Conservation (phyloP, 2,888 invertebrate genomes). For the Anthophora plumipes region DNA sequence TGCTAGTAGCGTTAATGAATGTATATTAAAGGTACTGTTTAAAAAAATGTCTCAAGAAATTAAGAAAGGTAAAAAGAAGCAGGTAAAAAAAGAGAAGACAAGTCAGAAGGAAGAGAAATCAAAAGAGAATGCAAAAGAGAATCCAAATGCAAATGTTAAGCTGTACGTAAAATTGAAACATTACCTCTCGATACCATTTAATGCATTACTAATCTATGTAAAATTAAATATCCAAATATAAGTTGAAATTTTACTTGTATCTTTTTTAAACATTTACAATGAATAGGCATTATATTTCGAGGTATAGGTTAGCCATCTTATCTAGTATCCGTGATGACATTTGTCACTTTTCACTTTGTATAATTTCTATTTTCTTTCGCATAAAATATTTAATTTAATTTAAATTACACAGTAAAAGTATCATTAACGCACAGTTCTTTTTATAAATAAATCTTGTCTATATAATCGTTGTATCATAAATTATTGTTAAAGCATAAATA, state of each 20-base stretch:
- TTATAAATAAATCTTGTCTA: not conserved
- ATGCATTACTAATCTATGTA: constrained; percentile 7
- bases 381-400: not conserved
- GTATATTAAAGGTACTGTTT: not conserved
- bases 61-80: constrained; percentile 61
- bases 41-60: constrained; percentile 74
- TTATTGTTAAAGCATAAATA: not conserved
- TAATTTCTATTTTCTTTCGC: not conserved
- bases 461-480: not conserved
- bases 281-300: not conserved
- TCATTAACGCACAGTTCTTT: not conserved
- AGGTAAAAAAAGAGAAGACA: constrained; percentile 55
- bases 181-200: not conserved
- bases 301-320: constrained; percentile 27
- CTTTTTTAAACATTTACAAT: not conserved
- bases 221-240: no score
- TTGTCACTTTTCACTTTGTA: not conserved
- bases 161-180: constrained; percentile 42
- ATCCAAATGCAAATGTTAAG: constrained; percentile 33
- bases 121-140: constrained; percentile 31
- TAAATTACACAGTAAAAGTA: not conserved
- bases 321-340: not conserved
- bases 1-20: not conserved
- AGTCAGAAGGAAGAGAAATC: constrained; percentile 50
- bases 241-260: not conserved